Percentiles rank a stretch among this genome's conserved stretches.
Evolutionary conservation across 1,140 invertebrate genomes (phyloP).

Genomic region (Eupeodes corollae): DNA sequence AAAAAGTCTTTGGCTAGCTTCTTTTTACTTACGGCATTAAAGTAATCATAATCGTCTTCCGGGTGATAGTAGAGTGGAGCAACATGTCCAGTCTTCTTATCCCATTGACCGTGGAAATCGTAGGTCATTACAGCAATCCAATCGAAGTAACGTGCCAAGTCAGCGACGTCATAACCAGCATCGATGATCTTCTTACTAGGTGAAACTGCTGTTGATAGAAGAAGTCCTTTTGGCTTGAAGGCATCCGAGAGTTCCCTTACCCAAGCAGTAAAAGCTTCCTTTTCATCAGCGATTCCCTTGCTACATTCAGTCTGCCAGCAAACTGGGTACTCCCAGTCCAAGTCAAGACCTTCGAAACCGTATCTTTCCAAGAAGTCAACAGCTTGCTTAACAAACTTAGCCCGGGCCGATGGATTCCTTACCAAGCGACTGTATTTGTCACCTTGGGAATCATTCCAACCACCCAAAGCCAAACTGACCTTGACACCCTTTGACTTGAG

Average conservation of each 20-base stretch:
- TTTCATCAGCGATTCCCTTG: constrained; percentile 71
- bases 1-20: neutral
- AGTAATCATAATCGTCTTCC: constrained; percentile 61
- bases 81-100: constrained; percentile 79
- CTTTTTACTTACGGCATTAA: constrained; percentile 46
- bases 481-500: constrained; percentile 71
- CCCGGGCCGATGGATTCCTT: constrained; percentile 57
- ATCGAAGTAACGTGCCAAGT: constrained; percentile 61
- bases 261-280: constrained; percentile 60
- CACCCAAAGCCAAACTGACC: constrained; percentile 71
- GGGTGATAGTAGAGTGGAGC: constrained; percentile 71
- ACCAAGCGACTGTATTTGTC: constrained; percentile 76
- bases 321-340: constrained; percentile 85
- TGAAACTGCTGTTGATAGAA: constrained; percentile 74
- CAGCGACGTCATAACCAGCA: constrained; percentile 69
- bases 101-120: constrained; percentile 84
- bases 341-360: constrained; percentile 75
- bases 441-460: constrained; percentile 81
- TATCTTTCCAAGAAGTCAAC: constrained; percentile 69
- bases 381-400: constrained; percentile 60
- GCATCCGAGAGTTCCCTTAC: constrained; percentile 61
- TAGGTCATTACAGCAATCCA: constrained; percentile 84
- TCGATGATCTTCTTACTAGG: constrained; percentile 81
- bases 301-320: constrained; percentile 60
- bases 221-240: constrained; percentile 58